phyloP scores from a whole-genome alignment of 2,888 invertebrate species.

The Protodeltote pygarga region DNA sequence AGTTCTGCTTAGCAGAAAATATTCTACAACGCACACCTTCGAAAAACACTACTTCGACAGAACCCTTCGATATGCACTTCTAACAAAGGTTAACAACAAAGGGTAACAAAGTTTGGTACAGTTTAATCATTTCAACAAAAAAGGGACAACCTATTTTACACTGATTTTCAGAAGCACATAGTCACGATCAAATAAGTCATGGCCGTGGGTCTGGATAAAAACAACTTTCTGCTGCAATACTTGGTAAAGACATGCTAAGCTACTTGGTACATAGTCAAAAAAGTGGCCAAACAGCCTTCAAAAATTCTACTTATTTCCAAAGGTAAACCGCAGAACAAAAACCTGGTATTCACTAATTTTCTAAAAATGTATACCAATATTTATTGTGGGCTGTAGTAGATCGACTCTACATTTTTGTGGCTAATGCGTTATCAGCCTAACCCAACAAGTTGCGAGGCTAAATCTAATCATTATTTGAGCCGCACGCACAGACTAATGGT shows the following conservation, averaged over 20 bases:
- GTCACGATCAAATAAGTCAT: slow-evolving; percentile 23
- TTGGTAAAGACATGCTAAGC: slow-evolving; percentile 26
- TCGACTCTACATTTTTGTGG: too few species aligned
- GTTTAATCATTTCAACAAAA: too few species aligned
- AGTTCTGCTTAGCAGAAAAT: too few species aligned
- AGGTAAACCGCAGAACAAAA: too few species aligned
- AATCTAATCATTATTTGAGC: slow-evolving; percentile 61
- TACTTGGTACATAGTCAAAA: not conserved
- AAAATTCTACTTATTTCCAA: not conserved
- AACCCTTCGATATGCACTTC: too few species aligned
- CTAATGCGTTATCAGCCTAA: slow-evolving; percentile 12
- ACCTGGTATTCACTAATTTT: not conserved
- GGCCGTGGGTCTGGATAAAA: slow-evolving; percentile 30
- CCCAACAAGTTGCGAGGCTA: slow-evolving; percentile 33
- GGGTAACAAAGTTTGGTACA: too few species aligned
- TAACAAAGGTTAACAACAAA: too few species aligned
- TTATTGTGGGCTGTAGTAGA: not conserved
- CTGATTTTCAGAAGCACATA: slow-evolving; percentile 28
- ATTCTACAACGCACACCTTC: too few species aligned
- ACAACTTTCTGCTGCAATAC: slow-evolving; percentile 42
- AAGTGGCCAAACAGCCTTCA: not conserved
- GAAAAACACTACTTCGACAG: too few species aligned
- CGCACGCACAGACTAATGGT: slow-evolving; percentile 60
- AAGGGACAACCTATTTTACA: slow-evolving; percentile 33
- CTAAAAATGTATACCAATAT: not conserved